Evolutionary conservation across 2,888 invertebrate genomes (phyloP).

Genomic region (Arctia plantaginis): DNA sequence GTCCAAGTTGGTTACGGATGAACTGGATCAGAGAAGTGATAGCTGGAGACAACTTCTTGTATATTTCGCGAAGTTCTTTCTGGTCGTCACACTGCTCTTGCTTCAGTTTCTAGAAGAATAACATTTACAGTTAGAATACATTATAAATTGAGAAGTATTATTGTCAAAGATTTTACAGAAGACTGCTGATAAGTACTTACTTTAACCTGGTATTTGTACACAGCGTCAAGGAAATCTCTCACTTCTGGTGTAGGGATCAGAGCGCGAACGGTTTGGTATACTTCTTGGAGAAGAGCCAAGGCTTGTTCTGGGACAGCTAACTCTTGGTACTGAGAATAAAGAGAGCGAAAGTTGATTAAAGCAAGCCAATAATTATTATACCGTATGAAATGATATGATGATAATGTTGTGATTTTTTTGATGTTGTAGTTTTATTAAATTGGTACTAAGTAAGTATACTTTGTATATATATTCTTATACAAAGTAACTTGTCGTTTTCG

Average conservation of each 20-base stretch:
- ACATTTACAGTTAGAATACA: not conserved
- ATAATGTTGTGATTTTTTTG: not conserved
- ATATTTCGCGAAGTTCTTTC: conserved; percentile 88
- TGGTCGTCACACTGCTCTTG: conserved; percentile 88
- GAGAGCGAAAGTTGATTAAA: not conserved
- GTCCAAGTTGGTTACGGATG: conserved; percentile 72
- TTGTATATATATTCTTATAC: not conserved
- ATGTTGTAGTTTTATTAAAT: not conserved
- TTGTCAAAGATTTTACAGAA: conserved; percentile 74
- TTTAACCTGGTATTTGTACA: conserved; percentile 88
- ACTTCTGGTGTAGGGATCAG: conserved; percentile 89
- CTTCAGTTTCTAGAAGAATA: conserved; percentile 83
- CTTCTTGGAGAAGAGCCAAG: conserved; percentile 83
- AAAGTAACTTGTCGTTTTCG: not conserved
- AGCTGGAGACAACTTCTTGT: conserved; percentile 85
- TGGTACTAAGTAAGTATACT: not conserved
- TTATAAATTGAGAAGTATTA: not conserved
- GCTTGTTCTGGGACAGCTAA: conserved; percentile 87
- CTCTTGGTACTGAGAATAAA: conserved; percentile 66
- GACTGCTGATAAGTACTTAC: conserved; percentile 63
- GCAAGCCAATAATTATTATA: not conserved
- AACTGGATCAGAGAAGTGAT: conserved; percentile 84
- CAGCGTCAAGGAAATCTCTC: conserved; percentile 86
- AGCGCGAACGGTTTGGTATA: conserved; percentile 84
- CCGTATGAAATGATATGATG: not conserved